Percentiles rank a stretch among this genome's conserved stretches.
Evolutionary conservation across 30 jellyfish, hydroid and myxozoan species (phyloP).

Genomic region (Chrysaora quinquecirrha): DNA sequence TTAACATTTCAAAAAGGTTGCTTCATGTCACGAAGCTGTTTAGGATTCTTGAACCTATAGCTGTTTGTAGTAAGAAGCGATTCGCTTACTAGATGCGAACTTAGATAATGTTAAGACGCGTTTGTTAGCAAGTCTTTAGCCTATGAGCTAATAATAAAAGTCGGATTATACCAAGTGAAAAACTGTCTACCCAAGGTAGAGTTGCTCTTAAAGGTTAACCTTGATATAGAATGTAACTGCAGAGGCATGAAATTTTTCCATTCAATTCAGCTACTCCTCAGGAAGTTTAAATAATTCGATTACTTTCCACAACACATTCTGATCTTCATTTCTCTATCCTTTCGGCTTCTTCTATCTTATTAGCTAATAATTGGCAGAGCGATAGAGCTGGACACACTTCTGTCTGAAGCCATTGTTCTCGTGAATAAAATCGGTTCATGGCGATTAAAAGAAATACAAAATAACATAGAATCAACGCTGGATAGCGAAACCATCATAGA

Average conservation of each 20-base stretch:
- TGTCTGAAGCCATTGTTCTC: conserved; percentile 78
- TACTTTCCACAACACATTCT: conserved; percentile 85
- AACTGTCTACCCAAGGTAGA: conserved; percentile 72
- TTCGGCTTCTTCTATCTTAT: conserved; percentile 84
- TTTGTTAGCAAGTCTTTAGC: conserved; percentile 64
- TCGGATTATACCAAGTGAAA: conserved; percentile 72
- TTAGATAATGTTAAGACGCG: conserved; percentile 50
- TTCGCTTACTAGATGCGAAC: conserved; percentile 64
- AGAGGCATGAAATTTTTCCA: conserved; percentile 80
- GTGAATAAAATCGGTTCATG: conserved; percentile 71
- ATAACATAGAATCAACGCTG: conserved; percentile 76
- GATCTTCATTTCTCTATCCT: conserved; percentile 77
- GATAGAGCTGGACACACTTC: conserved; percentile 84
- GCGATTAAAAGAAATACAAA: conserved; percentile 83
- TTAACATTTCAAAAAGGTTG: neutral
- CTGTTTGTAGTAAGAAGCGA: neutral
- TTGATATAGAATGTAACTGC: conserved; percentile 55
- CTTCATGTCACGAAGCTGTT: conserved; percentile 1
- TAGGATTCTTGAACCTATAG: no score
- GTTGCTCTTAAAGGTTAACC: conserved; percentile 64
- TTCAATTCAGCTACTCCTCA: conserved; percentile 72
- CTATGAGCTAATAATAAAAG: conserved; percentile 47
- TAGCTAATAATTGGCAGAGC: conserved; percentile 79
- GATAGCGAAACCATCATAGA: conserved; percentile 77
- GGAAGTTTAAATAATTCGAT: conserved; percentile 85